Evolutionary conservation across 2,797 vertebrate genomes (phyloP), one percentile per base, ranked within the genome.

Genomic region (Lates japonicus): DNA sequence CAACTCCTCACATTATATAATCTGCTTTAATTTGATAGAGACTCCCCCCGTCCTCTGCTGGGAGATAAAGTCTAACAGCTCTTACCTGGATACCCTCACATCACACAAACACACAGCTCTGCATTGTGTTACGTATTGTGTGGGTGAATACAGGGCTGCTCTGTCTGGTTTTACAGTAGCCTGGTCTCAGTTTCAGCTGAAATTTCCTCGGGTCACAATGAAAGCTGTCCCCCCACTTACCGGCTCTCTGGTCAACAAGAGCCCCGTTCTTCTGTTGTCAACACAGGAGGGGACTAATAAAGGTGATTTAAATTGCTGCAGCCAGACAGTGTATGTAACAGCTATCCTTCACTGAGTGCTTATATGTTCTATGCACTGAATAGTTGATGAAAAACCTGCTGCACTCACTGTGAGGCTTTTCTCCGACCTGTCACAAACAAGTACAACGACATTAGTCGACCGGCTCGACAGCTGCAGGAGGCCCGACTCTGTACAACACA

Each of bases 181-280:
- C 2, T 8, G 70, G 81, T 88, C 52, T 92, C 88, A 65, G 78
- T 89, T 94, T 91, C 92, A 88, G 78, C 55, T 71, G 39, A 79
- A 87, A 79, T 79, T 72, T 58, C 82, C 74, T 81, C 76, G 42
- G 42, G 57, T 71, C 46, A 78, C 82, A 86, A 79, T 85, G 72
- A 87, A 65, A 67, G 10, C 46, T 29, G 25, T 66, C 62, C 80
- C 81, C 74, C 70, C 59, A 8, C 39, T 83, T 22, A 6, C 70
- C 46, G 62, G 49, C 62, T 81, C 77, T 81, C 49, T 4, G 37
- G 59, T 66, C 41, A 68, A 91, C 90, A 91, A 89, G 70, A 85
- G 81, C 17, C 25, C 82, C 17, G 60, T 91, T 92, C 85, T 90
- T 89, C 87, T 78, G 76, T 74, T 90, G 81, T 93, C 88, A 90